Evolutionary conservation across 2,888 invertebrate species (phyloP), one percentile per base, ranked within the genome.

Genomic region (Bugulina stolonifera): DNA sequence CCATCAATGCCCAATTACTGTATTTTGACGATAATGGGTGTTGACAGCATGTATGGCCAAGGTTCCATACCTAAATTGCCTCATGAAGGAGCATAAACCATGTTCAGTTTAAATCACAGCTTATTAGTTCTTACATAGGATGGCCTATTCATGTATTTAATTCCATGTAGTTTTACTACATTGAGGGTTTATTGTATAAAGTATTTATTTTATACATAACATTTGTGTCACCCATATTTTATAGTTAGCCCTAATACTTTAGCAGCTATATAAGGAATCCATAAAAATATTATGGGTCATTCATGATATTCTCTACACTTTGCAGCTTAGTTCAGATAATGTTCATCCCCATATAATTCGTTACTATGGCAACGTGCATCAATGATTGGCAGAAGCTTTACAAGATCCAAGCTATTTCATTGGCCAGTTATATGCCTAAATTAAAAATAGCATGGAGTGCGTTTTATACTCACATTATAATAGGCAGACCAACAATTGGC

Each of bases 211-310:
- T 18, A 43, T 43, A 10, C 18, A 43, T 43, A 43, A 5, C 43
- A 5, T 43, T 5, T 5, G 43, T 43, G n/a, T n/a, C n/a, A n/a
- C 43, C 5, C 43, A 43, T 43, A 43, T 43, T 43, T 18, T 43
- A 5, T 43, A 43, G 43, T 43, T n/a, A n/a, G n/a, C n/a, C n/a
- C n/a, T n/a, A 43, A 43, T 43, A 43, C 43, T 43, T 18, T 43
- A 18, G 10, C 18, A 43, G 43, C 43, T 5, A 10, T 5, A 5
- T 43, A 43, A 10, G 18, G 43, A 43, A 43, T 18, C 43, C 43
- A 43, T 43, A 43, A 43, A 43, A n/a, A n/a, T n/a, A n/a, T n/a
- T n/a, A n/a, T 43, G 64, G 64, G 64, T 64, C 64, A 64, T 27
- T 64, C 64, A 64, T 34, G 34, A 64, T 64, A 14, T 14, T 14